Evolutionary conservation across 2,797 vertebrate genomes (phyloP).

Genomic region (Thripadectes ignobilis): DNA sequence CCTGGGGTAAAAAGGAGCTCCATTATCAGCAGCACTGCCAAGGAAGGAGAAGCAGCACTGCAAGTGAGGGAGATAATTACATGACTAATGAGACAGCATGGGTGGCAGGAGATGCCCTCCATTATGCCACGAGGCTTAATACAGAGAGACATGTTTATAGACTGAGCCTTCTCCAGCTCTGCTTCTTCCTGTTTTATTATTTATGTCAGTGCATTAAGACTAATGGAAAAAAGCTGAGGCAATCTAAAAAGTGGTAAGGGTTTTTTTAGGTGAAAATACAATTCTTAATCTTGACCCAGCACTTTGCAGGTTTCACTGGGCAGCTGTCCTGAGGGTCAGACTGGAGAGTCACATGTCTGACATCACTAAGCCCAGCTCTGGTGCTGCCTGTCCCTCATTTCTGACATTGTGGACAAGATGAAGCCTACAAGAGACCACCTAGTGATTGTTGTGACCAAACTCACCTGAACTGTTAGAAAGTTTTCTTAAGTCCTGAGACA

Average conservation of each 20-base stretch:
- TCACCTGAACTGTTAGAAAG: not conserved
- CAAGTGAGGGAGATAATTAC: slow-evolving; percentile 39
- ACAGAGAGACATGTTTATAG: slow-evolving; percentile 40
- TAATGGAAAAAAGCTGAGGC: slow-evolving; percentile 47
- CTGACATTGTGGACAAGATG: not conserved
- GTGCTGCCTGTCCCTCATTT: not conserved
- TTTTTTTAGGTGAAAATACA: not conserved
- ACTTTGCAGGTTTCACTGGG: not conserved
- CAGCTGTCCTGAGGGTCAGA: not conserved
- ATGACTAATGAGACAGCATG: slow-evolving; percentile 21
- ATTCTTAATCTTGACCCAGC: not conserved
- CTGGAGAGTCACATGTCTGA: accelerated
- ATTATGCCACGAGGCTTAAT: slow-evolving; percentile 23
- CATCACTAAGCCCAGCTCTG: not conserved
- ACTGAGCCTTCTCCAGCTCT: not conserved
- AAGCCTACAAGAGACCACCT: not conserved
- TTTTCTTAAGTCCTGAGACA: not conserved
- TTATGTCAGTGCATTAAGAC: slow-evolving; percentile 62
- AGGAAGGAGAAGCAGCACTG: slow-evolving; percentile 18
- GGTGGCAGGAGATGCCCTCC: slow-evolving; percentile 51
- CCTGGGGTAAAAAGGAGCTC: slow-evolving; percentile 11
- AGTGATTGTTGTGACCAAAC: not conserved
- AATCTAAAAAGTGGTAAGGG: not conserved
- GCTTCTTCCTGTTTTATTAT: slow-evolving; percentile 67
- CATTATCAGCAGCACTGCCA: not conserved